Conservation (phyloP, 2,797 vertebrate genomes). For the Percopsis omiscomaycus region DNA sequence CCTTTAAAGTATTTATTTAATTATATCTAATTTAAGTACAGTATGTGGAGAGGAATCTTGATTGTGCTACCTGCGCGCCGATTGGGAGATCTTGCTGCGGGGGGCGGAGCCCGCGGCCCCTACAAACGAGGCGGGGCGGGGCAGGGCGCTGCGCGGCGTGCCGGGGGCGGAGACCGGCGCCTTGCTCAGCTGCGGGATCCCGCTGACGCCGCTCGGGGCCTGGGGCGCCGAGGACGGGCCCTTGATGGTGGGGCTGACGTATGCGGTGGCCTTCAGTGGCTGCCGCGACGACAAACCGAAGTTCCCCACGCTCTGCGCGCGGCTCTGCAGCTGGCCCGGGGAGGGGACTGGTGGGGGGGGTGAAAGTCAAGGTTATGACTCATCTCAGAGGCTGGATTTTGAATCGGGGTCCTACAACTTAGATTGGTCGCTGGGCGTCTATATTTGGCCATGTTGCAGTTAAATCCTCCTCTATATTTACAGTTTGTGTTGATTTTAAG, state of each 20-base stretch:
- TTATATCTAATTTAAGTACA: too few relatives aligned
- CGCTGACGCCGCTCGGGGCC: slow-evolving; percentile 66
- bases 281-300: slow-evolving; percentile 82
- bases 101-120: slow-evolving; percentile 75
- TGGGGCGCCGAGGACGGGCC: slow-evolving; percentile 78
- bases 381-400: too few relatives aligned
- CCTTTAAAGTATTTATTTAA: too few relatives aligned
- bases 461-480: too few relatives aligned
- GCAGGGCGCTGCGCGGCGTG: slow-evolving; percentile 82
- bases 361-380: too few relatives aligned
- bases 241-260: slow-evolving; percentile 91
- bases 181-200: slow-evolving; percentile 87
- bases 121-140: slow-evolving; percentile 83
- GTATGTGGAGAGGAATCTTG: too few relatives aligned
- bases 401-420: too few relatives aligned
- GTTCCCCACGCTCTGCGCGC: slow-evolving; percentile 87
- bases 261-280: slow-evolving; percentile 89
- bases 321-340: slow-evolving; percentile 85
- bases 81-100: slow-evolving; percentile 85
- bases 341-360: slow-evolving; percentile 78
- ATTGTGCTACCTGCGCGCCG: slow-evolving; percentile 81
- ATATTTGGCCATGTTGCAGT: too few relatives aligned
- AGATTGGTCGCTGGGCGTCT: too few relatives aligned
- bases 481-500: too few relatives aligned
- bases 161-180: slow-evolving; percentile 35